A percentile compares a stretch with the other conserved stretches of the same genome.
These are phyloP conservation scores for Tenthredo mesomela DNA, from an alignment of 2,888 invertebrate genomes.

Conservation along the genomic window DNA sequence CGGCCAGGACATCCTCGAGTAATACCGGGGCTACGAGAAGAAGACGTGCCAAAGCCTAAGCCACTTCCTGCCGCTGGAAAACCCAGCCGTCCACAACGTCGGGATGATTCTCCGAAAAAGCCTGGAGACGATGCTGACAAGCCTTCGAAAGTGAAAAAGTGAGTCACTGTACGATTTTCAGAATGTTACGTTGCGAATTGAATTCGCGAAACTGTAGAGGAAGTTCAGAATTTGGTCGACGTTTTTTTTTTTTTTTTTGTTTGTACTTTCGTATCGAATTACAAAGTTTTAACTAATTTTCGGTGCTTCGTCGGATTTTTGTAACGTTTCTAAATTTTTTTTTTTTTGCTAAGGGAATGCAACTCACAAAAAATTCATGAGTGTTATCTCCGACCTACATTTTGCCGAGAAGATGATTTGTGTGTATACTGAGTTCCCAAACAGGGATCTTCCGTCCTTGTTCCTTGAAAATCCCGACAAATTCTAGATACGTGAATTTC, in stretches of 20 bases:
- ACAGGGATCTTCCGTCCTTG: neutral
- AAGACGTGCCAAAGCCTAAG: slow-evolving; percentile 67
- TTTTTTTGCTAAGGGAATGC: neutral
- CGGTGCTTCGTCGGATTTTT: neutral
- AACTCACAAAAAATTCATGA: neutral
- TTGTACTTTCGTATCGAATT: neutral
- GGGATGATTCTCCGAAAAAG: slow-evolving; percentile 62
- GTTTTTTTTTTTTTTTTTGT: neutral
- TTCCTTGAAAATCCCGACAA: neutral
- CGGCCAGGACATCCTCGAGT: slow-evolving; percentile 68
- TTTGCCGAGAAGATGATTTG: neutral
- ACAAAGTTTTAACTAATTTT: neutral
- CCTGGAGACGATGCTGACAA: slow-evolving; percentile 54
- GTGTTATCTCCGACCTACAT: neutral
- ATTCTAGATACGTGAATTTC: neutral
- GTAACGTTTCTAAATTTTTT: neutral
- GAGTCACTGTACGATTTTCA: neutral
- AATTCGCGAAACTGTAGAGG: neutral
- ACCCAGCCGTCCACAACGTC: slow-evolving; percentile 67
- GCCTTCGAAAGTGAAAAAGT: slow-evolving; percentile 63
- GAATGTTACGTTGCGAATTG: neutral
- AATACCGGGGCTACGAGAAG: slow-evolving; percentile 71
- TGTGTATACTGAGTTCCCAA: neutral
- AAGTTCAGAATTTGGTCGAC: neutral
- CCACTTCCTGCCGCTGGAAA: slow-evolving; percentile 70